Conservation (phyloP, 2,113 vertebrate species). For the Nycticryphes semicollaris region DNA sequence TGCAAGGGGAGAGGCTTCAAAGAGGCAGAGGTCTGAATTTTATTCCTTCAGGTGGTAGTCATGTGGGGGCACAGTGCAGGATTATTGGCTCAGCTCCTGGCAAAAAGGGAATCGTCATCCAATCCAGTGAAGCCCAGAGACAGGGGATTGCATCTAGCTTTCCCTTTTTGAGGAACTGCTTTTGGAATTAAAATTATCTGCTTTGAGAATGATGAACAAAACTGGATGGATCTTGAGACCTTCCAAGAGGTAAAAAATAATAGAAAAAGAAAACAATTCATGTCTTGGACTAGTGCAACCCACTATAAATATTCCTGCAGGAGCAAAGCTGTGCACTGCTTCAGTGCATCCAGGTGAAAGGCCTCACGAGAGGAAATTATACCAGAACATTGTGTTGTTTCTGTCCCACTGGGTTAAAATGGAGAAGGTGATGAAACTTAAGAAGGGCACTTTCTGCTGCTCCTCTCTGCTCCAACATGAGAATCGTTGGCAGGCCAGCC, state of each 20-base stretch:
- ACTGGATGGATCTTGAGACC: neutral
- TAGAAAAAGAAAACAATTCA: neutral
- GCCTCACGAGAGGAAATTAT: conserved; percentile 17
- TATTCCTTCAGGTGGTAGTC: neutral
- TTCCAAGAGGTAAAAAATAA: neutral
- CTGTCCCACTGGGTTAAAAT: conserved; percentile 2
- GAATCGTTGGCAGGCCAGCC: neutral
- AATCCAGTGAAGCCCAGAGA: neutral
- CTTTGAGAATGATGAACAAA: neutral
- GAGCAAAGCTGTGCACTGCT: neutral
- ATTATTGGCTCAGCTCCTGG: neutral
- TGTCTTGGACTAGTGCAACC: neutral
- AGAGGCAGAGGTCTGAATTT: neutral
- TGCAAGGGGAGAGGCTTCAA: neutral
- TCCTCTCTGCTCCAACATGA: neutral
- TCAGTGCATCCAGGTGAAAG: conserved; percentile 45
- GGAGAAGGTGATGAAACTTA: conserved; percentile 2
- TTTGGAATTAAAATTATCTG: neutral
- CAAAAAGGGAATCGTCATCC: neutral
- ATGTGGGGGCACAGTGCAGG: neutral
- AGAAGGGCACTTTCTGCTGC: neutral
- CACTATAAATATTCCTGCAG: neutral
- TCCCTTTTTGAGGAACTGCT: neutral
- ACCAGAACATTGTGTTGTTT: conserved; percentile 26
- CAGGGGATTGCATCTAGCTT: neutral